These are phyloP conservation scores for Synanthedon tipuliformis DNA, from an alignment of 2,888 invertebrate species.

Conservation along the genomic window DNA sequence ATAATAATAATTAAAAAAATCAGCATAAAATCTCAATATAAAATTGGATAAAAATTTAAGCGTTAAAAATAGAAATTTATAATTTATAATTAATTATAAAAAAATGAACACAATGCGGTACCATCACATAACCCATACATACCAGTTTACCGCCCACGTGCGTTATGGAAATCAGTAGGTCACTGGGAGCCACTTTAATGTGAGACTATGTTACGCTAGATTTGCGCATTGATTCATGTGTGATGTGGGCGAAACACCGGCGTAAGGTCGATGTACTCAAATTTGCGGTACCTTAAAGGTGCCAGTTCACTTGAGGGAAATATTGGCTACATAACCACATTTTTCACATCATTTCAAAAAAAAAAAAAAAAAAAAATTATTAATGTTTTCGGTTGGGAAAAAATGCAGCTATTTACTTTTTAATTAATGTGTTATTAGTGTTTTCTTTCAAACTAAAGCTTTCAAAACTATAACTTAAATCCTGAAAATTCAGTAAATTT, in stretches of 20 bases:
- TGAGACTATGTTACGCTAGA: constrained; percentile 33
- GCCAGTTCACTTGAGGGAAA: neutral
- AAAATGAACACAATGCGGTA: neutral
- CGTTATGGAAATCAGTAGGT: constrained; percentile 64
- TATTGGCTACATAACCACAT: neutral
- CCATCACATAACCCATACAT: constrained; percentile 1
- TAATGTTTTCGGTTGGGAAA: too few species aligned
- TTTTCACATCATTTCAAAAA: too few species aligned
- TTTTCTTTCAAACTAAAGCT: too few species aligned
- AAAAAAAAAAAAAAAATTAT: too few species aligned
- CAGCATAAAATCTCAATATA: too few species aligned
- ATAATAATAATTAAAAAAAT: too few species aligned
- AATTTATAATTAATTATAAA: neutral
- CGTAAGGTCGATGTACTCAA: constrained; percentile 64
- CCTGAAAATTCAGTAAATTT: too few species aligned
- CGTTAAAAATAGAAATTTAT: too few species aligned
- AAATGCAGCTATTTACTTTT: too few species aligned
- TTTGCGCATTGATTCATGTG: constrained; percentile 47
- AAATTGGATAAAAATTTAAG: too few species aligned
- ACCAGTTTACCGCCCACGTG: constrained; percentile 33
- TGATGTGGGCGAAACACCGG: constrained; percentile 41
- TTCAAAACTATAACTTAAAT: too few species aligned
- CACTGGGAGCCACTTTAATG: constrained; percentile 49
- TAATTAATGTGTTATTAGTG: too few species aligned
- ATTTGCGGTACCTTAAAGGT: constrained; percentile 47